Base-by-base conservation (phyloP, 2,113 vertebrate genomes). In the Sinocyclocheilus rhinocerous region DNA sequence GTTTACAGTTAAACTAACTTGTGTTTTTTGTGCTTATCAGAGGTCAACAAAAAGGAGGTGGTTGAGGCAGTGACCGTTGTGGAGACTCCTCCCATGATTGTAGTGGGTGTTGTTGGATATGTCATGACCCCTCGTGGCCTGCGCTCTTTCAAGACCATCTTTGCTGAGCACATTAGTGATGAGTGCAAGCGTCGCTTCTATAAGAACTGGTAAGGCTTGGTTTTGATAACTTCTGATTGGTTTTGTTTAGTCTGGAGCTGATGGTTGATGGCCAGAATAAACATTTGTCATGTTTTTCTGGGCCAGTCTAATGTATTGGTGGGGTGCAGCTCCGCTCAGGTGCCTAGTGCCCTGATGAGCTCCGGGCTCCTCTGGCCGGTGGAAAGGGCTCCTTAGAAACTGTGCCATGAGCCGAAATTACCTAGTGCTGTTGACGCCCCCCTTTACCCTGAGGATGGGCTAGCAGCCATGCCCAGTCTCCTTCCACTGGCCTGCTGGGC, bases 31-130 rank as follows among this genome's bases (percentile, higher is more conserved):
- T 81, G 16, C 4, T 10, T 79, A 82, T 1, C 91, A 99, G 98
- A 99, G 98, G 97, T 99, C 86, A 99, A 99, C 91, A 99, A 99
- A 91, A 99, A 99, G 86, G 98, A 99, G 83, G 98, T 99, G 3
- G 98, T 99, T 0, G 98, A 99, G 90, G 98, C 98, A 0, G 98
- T 99, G 39, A 99, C 98, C 42, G 94, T 99, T 0, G 93, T 99
- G 85, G 98, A 99, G 93, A 97, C 98, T 0, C 98, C 98, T 0
- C 98, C 98, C 86, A 99, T 99, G 98, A 95, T 99, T 0, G 95
- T 99, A 0, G 97, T 99, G 0, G 98, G 98, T 1, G 93, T 99
- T 0, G 95, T 98, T 73, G 97, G 98, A 0, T 99, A 99, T 0
- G 96, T 99, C 20, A 92, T 96, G 92, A 99, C 98, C 1, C 98